Percentiles rank a stretch among this genome's conserved stretches.
Conservation (phyloP, 2,797 vertebrate species). For the Crotalus adamanteus region DNA sequence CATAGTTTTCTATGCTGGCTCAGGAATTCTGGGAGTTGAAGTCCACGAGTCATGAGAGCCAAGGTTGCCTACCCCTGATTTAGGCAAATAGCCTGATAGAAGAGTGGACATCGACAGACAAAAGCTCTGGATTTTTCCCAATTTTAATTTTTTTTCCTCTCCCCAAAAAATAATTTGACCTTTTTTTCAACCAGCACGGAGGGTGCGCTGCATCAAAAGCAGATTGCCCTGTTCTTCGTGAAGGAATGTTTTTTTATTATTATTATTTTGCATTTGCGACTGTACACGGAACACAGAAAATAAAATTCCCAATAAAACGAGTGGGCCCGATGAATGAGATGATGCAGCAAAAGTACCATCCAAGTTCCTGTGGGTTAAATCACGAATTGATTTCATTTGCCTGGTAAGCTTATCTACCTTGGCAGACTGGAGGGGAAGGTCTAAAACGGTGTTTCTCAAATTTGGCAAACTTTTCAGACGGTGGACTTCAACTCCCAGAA, state of each 20-base stretch:
- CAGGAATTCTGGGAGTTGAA: too few species aligned
- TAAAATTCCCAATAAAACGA: not conserved
- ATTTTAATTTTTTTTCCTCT: not conserved
- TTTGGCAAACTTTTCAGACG: not conserved
- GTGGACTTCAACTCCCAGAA: not conserved
- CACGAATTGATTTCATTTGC: not conserved
- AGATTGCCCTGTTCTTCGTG: not conserved
- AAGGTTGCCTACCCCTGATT: too few species aligned
- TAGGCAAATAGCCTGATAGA: not conserved
- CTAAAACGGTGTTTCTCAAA: not conserved
- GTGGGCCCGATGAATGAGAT: not conserved
- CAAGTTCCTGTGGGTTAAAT: not conserved
- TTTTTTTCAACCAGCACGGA: too few species aligned
- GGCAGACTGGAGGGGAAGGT: not conserved
- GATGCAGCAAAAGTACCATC: not conserved
- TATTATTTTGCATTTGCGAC: slow-evolving; percentile 6
- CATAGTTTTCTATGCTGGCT: too few species aligned
- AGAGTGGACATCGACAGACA: not conserved
- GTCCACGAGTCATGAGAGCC: too few species aligned
- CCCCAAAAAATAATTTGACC: not conserved
- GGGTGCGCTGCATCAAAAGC: not conserved
- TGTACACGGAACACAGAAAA: slow-evolving; percentile 1
- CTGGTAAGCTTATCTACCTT: not conserved
- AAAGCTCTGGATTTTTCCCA: not conserved
- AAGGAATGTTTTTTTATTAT: not conserved